phyloP scores from a whole-genome alignment of 2,888 invertebrate species.

The Hypena proboscidalis region DNA sequence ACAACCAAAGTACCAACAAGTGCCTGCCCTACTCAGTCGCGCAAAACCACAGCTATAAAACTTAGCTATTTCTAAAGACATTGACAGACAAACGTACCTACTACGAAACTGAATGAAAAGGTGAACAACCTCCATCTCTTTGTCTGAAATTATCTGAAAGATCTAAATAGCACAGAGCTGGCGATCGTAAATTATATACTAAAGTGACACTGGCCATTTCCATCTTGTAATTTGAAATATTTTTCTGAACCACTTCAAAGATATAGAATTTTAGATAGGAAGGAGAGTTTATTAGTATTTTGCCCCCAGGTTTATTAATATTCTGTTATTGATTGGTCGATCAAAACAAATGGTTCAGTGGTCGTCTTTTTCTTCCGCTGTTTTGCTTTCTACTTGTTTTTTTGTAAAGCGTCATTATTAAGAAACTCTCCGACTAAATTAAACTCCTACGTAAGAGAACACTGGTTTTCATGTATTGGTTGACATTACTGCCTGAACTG shows the following conservation, averaged over 20 bases:
- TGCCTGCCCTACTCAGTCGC: not conserved
- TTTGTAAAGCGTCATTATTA: no score
- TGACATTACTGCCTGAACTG: no score
- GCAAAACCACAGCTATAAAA: constrained; percentile 17
- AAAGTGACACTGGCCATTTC: constrained; percentile 35
- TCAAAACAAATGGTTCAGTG: no score
- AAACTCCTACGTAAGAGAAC: no score
- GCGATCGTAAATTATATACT: constrained; percentile 49
- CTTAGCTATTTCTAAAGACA: constrained; percentile 21
- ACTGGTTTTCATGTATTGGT: no score
- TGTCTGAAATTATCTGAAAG: constrained; percentile 49
- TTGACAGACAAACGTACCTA: constrained; percentile 4
- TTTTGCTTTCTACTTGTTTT: no score
- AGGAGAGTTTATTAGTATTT: not conserved
- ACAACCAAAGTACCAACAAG: no score
- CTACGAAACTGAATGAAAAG: constrained; percentile 50
- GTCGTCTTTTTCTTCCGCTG: no score
- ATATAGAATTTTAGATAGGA: not conserved
- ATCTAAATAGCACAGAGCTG: constrained; percentile 36
- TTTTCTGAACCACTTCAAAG: constrained; percentile 1
- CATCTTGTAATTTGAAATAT: constrained; percentile 5
- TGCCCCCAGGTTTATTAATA: no score
- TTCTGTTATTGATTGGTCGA: no score
- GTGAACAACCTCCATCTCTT: constrained; percentile 55
- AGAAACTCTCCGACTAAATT: no score